phyloP scores from a whole-genome alignment of 2,888 invertebrate species.

The Pomacea canaliculata region DNA sequence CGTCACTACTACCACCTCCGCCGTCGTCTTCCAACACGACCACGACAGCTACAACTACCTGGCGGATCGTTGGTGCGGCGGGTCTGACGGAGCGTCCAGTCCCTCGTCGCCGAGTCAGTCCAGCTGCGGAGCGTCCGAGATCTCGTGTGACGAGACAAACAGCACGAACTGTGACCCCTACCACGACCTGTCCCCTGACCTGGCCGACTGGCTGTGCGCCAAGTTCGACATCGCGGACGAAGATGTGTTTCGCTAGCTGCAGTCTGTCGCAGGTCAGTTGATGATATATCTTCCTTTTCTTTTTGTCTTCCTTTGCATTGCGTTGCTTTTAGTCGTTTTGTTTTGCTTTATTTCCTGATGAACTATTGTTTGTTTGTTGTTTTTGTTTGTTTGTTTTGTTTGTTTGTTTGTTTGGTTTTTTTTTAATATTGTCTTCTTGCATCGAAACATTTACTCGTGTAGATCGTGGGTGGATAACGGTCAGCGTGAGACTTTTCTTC shows the following conservation, averaged over 20 bases:
- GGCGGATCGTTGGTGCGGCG: slow-evolving; percentile 2
- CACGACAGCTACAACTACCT: not conserved
- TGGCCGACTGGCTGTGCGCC: slow-evolving; percentile 24
- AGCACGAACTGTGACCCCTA: slow-evolving; percentile 4
- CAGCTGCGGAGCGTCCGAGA: slow-evolving; percentile 10
- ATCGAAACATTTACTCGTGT: not conserved
- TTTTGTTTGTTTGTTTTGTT: no score
- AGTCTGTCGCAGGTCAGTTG: not conserved
- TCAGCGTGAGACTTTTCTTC: not conserved
- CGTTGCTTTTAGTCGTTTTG: not conserved
- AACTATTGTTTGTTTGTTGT: no score
- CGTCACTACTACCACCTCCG: not conserved
- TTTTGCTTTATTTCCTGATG: not conserved
- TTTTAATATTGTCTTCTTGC: not conserved
- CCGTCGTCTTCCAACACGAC: not conserved
- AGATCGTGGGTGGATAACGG: no score
- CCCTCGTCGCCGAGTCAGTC: slow-evolving; percentile 23
- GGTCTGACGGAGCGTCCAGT: slow-evolving; percentile 13
- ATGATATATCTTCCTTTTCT: not conserved
- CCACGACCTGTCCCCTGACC: slow-evolving; percentile 21
- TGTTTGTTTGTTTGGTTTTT: no score
- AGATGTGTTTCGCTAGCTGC: slow-evolving; percentile 5
- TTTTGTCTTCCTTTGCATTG: not conserved
- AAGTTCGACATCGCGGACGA: slow-evolving; percentile 20
- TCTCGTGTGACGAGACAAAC: slow-evolving; percentile 9